These are phyloP conservation scores for Hololepta plana DNA, from an alignment of 2,888 invertebrate genomes.

Conservation along the genomic window DNA sequence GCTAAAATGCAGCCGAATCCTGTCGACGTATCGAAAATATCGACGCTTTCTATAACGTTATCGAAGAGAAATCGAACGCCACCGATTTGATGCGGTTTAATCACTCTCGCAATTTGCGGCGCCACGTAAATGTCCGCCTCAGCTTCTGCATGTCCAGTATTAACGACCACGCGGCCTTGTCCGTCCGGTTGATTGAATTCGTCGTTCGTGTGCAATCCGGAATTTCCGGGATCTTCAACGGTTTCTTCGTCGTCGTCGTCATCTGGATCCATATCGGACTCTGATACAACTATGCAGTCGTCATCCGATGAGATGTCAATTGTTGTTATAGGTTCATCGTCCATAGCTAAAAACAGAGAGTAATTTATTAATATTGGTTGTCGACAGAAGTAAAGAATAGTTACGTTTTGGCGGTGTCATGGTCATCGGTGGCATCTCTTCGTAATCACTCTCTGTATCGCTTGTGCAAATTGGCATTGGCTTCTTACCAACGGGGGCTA, in stretches of 20 bases:
- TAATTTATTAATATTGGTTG: conserved; percentile 1
- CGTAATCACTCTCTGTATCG: conserved; percentile 22
- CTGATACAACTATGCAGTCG: conserved; percentile 75
- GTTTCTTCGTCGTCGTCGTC: conserved; percentile 66
- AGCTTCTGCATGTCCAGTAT: conserved; percentile 79
- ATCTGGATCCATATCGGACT: conserved; percentile 60
- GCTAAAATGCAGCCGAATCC: conserved; percentile 98
- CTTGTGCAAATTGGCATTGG: too few relatives aligned
- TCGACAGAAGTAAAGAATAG: conserved; percentile 4
- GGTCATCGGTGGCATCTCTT: conserved; percentile 13
- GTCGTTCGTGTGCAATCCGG: conserved; percentile 86
- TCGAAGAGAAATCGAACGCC: conserved; percentile 74
- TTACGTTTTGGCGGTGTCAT: conserved; percentile 15
- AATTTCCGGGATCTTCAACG: conserved; percentile 81
- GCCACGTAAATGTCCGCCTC: conserved; percentile 86
- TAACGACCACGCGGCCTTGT: conserved; percentile 79
- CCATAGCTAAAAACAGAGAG: background rate
- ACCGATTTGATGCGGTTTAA: conserved; percentile 87
- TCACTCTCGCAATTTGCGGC: conserved; percentile 74
- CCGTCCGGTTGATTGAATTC: conserved; percentile 80
- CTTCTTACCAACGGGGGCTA: conserved; percentile 27
- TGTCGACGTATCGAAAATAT: conserved; percentile 66
- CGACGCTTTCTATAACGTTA: conserved; percentile 88
- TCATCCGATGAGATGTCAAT: conserved; percentile 62
- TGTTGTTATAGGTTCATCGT: conserved; percentile 40